These are phyloP conservation scores for Chrysotoxum bicinctum DNA, from an alignment of 2,888 invertebrate species.

Conservation along the genomic window DNA sequence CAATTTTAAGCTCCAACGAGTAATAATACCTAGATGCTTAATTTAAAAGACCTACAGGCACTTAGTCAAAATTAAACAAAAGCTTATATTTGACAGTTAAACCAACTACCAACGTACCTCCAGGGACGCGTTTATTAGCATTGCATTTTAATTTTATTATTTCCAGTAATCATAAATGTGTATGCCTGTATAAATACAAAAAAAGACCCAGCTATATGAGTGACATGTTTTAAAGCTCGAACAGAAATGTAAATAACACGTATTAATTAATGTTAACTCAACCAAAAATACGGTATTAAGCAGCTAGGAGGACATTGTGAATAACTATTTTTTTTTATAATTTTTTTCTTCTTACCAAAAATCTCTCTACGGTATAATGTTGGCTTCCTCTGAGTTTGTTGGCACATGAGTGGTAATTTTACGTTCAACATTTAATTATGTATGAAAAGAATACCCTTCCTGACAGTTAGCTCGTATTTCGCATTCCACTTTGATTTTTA, in stretches of 20 bases:
- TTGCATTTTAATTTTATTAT: too few relatives aligned
- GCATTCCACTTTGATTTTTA: constrained; percentile 1
- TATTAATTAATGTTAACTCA: constrained; percentile 28
- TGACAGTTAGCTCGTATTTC: background rate
- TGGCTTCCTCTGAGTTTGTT: background rate
- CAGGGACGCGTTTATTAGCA: too few relatives aligned
- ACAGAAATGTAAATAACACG: background rate
- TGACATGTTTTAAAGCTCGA: background rate
- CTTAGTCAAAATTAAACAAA: too few relatives aligned
- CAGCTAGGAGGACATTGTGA: background rate
- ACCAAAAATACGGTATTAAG: constrained; percentile 4
- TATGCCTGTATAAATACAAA: too few relatives aligned
- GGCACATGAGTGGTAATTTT: background rate
- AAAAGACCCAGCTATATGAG: too few relatives aligned
- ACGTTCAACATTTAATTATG: constrained; percentile 51
- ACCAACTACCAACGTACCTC: too few relatives aligned
- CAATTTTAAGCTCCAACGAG: too few relatives aligned
- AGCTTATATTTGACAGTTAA: too few relatives aligned
- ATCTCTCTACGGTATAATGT: background rate
- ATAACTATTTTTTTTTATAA: background rate
- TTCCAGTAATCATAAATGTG: too few relatives aligned
- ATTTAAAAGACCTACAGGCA: too few relatives aligned
- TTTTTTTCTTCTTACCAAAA: background rate
- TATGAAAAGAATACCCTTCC: constrained; percentile 42
- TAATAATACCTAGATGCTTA: too few relatives aligned